phyloP scores from a whole-genome alignment of 2,113 vertebrate species.

The Ceyx margarethae region DNA sequence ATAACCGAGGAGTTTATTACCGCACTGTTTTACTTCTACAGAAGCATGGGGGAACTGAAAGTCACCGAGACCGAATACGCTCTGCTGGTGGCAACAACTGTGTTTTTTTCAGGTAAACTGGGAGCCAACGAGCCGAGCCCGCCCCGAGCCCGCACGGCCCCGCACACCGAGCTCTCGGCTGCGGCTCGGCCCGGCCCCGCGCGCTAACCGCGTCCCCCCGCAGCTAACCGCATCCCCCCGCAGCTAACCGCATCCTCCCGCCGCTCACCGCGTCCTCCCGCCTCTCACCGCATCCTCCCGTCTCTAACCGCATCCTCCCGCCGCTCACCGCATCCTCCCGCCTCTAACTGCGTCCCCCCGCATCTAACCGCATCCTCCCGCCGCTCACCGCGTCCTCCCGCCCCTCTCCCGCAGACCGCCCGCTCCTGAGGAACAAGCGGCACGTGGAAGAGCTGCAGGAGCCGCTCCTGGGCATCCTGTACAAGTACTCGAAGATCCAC shows the following conservation, averaged over 20 bases:
- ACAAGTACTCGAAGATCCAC: conserved; percentile 79
- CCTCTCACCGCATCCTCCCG: not conserved
- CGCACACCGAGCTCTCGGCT: not conserved
- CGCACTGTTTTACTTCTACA: conserved; percentile 88
- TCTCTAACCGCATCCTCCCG: not conserved
- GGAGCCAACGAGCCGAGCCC: no score
- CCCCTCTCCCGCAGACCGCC: conserved; percentile 75
- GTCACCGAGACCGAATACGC: conserved; percentile 88
- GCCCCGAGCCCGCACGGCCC: no score
- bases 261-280: not conserved
- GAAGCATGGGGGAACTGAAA: conserved; percentile 87
- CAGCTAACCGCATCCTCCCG: no score
- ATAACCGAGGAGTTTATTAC: conserved; percentile 84
- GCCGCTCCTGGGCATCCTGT: conserved; percentile 86
- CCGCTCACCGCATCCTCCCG: not conserved
- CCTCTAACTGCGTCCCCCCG: not conserved
- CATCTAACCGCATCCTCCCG: not conserved
- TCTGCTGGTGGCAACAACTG: conserved; percentile 86
- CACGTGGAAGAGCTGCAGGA: conserved; percentile 90
- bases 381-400: not conserved
- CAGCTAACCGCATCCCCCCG: not conserved
- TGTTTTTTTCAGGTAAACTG: conserved; percentile 88
- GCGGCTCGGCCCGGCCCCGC: not conserved
- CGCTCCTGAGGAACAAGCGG: conserved; percentile 80
- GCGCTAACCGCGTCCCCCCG: not conserved